A percentile compares a stretch with the other conserved stretches of the same genome.
Conservation (phyloP, 2,888 invertebrate species). For the Drosophila neotestacea region DNA sequence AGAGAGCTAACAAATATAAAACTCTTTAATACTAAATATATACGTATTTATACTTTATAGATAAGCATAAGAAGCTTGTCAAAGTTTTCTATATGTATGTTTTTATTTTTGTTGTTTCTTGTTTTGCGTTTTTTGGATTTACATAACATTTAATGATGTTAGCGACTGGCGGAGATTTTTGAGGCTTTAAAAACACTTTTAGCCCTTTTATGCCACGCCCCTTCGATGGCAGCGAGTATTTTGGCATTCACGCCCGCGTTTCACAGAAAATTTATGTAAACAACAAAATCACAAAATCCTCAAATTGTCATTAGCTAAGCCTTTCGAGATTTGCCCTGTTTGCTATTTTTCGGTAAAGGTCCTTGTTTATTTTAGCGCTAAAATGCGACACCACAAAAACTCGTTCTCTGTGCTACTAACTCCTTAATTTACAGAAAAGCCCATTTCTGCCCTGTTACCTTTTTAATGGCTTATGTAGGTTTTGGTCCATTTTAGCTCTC, state of each 20-base stretch:
- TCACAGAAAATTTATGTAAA: slow-evolving; percentile 74
- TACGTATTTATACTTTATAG: not conserved
- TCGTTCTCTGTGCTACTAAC: not conserved
- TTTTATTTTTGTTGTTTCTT: not conserved
- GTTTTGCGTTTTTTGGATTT: slow-evolving; percentile 13
- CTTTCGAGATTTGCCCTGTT: slow-evolving; percentile 56
- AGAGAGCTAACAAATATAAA: not conserved
- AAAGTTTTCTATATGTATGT: not conserved
- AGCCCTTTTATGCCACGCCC: slow-evolving; percentile 16
- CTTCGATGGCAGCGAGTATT: slow-evolving; percentile 7
- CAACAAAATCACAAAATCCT: slow-evolving; percentile 78
- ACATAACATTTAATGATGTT: slow-evolving; percentile 49
- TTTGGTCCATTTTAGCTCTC: slow-evolving; percentile 17
- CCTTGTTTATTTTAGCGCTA: slow-evolving; percentile 25
- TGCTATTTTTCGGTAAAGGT: slow-evolving; percentile 19
- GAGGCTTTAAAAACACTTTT: slow-evolving; percentile 34
- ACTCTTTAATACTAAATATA: not conserved
- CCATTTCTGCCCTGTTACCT: slow-evolving; percentile 6
- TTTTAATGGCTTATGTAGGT: slow-evolving; percentile 51
- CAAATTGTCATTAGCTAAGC: slow-evolving; percentile 79
- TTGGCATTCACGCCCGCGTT: slow-evolving; percentile 41
- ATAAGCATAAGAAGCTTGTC: not conserved
- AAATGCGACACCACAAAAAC: slow-evolving; percentile 16
- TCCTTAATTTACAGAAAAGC: not conserved
- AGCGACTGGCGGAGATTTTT: slow-evolving; percentile 17